These are phyloP conservation scores for Nothobranchius kuhntae DNA, from an alignment of 2,113 vertebrate species.

Conservation along the genomic window DNA sequence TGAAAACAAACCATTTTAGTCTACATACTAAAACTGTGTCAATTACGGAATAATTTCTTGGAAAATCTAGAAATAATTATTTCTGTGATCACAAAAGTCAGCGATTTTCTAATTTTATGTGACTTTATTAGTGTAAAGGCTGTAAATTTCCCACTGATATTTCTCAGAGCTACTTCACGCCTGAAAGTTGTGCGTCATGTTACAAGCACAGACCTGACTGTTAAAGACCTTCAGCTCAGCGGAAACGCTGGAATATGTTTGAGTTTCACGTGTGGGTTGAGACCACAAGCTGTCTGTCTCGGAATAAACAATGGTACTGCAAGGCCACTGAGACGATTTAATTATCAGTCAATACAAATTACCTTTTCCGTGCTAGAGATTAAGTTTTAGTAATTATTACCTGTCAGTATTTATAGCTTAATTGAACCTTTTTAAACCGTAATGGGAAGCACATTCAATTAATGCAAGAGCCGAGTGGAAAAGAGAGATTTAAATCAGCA, in stretches of 20 bases:
- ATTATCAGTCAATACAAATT: constrained; percentile 57
- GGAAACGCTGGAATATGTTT: not conserved
- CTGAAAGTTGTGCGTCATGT: constrained; percentile 24
- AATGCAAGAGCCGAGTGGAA: constrained; percentile 19
- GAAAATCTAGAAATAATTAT: not conserved
- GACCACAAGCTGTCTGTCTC: constrained; percentile 35
- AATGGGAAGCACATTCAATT: constrained; percentile 48
- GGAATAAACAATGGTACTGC: constrained; percentile 37
- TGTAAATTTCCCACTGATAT: constrained; percentile 15
- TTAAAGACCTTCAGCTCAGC: constrained; percentile 29
- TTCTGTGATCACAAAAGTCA: not conserved
- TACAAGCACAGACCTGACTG: constrained; percentile 49
- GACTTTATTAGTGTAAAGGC: constrained; percentile 16
- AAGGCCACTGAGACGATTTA: constrained; percentile 37
- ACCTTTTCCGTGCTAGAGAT: constrained; percentile 29
- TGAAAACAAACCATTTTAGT: too few relatives aligned
- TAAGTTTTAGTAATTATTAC: constrained; percentile 51
- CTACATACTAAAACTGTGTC: not conserved
- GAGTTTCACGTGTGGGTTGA: constrained; percentile 15
- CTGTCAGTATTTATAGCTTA: constrained; percentile 47
- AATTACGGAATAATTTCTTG: not conserved
- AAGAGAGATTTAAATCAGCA: constrained; percentile 29
- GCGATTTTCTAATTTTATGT: constrained; percentile 8
- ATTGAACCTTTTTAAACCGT: constrained; percentile 42
- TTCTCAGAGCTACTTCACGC: constrained; percentile 18